Evolutionary conservation across 2,888 invertebrate genomes (phyloP).

Genomic region (Mongoloraphidia duomilia): DNA sequence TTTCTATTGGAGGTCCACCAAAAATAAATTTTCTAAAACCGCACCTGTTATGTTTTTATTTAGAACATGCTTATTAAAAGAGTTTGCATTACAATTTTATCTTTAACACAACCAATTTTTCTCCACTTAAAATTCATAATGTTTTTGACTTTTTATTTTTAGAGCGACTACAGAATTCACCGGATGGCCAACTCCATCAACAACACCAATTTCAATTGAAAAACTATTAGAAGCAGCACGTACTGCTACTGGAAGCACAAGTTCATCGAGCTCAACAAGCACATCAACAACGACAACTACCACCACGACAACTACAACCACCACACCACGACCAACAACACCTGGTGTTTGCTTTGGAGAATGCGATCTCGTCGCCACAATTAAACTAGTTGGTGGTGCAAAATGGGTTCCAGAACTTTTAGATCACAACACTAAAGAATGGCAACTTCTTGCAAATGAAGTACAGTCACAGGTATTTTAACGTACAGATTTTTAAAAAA

Average conservation of each 20-base stretch:
- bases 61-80: too few species aligned
- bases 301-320: constrained; percentile 55
- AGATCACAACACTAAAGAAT: constrained; percentile 76
- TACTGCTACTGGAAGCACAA: constrained; percentile 35
- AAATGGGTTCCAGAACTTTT: constrained; percentile 75
- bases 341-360: constrained; percentile 64
- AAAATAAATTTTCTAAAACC: too few species aligned
- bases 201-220: constrained; percentile 74
- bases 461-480: constrained; percentile 59
- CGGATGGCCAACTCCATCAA: constrained; percentile 81
- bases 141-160: constrained; percentile 15
- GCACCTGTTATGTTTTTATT: too few species aligned
- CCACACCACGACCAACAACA: constrained; percentile 53
- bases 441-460: constrained; percentile 68
- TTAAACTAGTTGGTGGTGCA: constrained; percentile 67
- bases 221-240: constrained; percentile 54
- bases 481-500: background rate
- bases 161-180: constrained; percentile 80
- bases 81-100: too few species aligned
- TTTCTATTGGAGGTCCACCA: too few species aligned
- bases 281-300: constrained; percentile 47
- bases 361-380: constrained; percentile 76
- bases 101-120: too few species aligned
- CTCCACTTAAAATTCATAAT: constrained; percentile 1
- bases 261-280: constrained; percentile 35